Evolutionary conservation across 2,888 invertebrate genomes (phyloP).

Genomic region (Eubasilissa splendida): DNA sequence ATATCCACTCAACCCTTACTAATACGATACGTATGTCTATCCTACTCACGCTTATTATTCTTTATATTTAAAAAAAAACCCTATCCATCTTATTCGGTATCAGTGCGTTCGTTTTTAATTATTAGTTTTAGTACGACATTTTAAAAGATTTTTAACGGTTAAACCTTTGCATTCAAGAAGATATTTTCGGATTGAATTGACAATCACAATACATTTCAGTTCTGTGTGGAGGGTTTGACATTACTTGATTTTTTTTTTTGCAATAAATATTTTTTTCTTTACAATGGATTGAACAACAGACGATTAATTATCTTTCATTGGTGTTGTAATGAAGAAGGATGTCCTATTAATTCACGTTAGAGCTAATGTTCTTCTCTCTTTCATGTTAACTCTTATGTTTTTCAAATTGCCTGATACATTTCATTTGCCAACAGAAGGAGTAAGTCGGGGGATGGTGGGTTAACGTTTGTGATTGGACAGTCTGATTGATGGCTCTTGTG

Average conservation of each 20-base stretch:
- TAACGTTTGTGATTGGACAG: constrained; percentile 57
- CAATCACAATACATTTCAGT: background rate
- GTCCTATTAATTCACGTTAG: constrained; percentile 3
- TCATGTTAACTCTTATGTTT: background rate
- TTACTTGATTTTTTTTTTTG: no score
- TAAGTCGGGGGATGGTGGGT: constrained; percentile 35
- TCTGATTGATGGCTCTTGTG: constrained; percentile 56
- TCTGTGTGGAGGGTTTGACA: no score
- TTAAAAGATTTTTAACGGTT: constrained; percentile 37
- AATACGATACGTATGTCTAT: constrained; percentile 44
- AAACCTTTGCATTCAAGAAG: background rate
- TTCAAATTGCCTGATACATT: constrained; percentile 32
- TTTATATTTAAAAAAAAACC: constrained; percentile 44
- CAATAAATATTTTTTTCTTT: no score
- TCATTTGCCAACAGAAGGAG: constrained; percentile 18
- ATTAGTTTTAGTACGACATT: constrained; percentile 50
- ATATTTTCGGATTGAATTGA: background rate
- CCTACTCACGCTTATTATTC: constrained; percentile 29
- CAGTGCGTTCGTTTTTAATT: constrained; percentile 51
- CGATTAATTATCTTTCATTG: no score
- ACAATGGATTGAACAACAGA: no score
- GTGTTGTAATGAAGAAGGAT: background rate
- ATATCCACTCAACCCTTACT: constrained; percentile 55
- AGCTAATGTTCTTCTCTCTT: background rate
- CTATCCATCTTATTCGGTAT: constrained; percentile 27